These are phyloP conservation scores for Poecilobothrus nobilitatus DNA, from an alignment of 2,888 invertebrate genomes.

Conservation along the genomic window DNA sequence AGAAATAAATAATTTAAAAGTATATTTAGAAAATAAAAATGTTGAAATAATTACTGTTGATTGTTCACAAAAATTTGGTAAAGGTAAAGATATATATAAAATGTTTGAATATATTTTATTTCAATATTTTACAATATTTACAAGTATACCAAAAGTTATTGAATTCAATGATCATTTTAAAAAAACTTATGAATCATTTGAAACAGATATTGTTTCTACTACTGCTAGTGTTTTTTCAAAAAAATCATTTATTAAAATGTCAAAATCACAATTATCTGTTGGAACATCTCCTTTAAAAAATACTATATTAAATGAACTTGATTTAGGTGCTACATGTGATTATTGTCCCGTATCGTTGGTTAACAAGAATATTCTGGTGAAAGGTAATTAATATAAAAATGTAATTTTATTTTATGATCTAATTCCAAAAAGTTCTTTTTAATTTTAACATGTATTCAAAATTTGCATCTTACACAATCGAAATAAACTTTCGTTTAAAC, in stretches of 20 bases:
- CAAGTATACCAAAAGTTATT: background rate
- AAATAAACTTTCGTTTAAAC: too few species aligned
- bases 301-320: background rate
- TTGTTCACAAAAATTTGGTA: background rate
- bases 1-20: conserved; percentile 23
- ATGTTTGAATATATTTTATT: conserved; percentile 27
- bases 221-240: background rate
- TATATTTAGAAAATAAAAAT: conserved; percentile 27
- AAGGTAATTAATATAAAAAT: conserved; percentile 45
- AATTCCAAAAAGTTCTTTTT: too few species aligned
- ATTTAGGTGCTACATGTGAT: conserved; percentile 48
- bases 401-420: too few species aligned
- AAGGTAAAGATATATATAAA: conserved; percentile 30
- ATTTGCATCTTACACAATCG: too few species aligned
- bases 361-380: conserved; percentile 50
- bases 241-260: background rate
- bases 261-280: too few species aligned
- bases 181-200: background rate
- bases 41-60: conserved; percentile 21
- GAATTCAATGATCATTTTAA: conserved; percentile 6
- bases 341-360: conserved; percentile 56
- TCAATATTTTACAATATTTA: conserved; percentile 17
- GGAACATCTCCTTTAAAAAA: too few species aligned
- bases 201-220: background rate
- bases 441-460: too few species aligned